Percentiles rank a stretch among this genome's conserved stretches.
phyloP scores from a whole-genome alignment of 2,888 invertebrate species.

The Ametastegia equiseti region DNA sequence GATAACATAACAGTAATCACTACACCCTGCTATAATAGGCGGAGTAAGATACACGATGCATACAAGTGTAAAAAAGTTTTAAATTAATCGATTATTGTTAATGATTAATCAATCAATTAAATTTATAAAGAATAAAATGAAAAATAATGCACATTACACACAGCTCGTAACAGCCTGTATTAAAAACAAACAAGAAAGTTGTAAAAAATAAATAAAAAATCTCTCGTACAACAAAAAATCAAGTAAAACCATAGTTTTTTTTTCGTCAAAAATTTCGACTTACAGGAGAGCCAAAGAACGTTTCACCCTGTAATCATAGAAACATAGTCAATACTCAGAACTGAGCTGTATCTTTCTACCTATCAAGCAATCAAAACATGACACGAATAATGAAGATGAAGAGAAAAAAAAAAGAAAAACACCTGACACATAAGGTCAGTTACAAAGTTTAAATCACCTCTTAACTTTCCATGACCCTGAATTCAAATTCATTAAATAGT shows the following conservation, averaged over 20 bases:
- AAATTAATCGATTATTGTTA: too few species aligned
- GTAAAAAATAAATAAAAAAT: background rate
- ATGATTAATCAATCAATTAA: too few species aligned
- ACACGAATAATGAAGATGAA: background rate
- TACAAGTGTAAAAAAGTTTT: background rate
- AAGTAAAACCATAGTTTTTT: constrained; percentile 1
- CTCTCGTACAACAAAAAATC: background rate
- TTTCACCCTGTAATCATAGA: constrained; percentile 39
- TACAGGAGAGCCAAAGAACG: constrained; percentile 38
- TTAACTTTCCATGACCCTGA: too few species aligned
- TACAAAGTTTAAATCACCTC: background rate
- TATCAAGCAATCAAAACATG: too few species aligned
- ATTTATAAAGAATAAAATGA: background rate
- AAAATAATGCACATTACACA: background rate
- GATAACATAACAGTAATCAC: background rate
- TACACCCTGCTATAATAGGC: constrained; percentile 7
- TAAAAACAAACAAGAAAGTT: background rate
- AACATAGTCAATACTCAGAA: background rate
- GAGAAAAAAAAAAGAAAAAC: background rate
- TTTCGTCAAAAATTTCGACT: constrained; percentile 3
- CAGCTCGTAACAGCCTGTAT: background rate
- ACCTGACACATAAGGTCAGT: background rate
- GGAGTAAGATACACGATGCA: background rate
- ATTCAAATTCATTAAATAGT: background rate
- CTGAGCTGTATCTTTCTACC: too few species aligned